Conservation (phyloP, 2,113 vertebrate genomes). For the Chaetodon trifascialis region DNA sequence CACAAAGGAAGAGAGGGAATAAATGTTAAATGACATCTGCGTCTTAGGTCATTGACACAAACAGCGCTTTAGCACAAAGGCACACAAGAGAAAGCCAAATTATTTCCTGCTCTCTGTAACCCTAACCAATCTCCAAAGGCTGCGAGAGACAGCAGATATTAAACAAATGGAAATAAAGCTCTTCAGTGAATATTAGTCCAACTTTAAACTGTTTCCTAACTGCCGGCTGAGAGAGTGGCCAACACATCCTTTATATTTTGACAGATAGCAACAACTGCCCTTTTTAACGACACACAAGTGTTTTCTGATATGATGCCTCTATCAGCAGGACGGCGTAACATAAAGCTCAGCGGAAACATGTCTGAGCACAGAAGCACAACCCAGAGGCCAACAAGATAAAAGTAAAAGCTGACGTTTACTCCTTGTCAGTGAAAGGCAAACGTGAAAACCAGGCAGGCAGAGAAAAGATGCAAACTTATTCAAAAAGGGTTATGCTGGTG, state of each 20-base stretch:
- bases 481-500: background rate
- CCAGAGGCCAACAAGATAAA: background rate
- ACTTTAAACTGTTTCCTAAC: background rate
- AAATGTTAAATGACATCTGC: conserved; percentile 61
- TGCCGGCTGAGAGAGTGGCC: background rate
- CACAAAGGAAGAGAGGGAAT: conserved; percentile 43
- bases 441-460: background rate
- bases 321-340: background rate
- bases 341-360: background rate
- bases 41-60: conserved; percentile 58
- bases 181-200: conserved; percentile 14
- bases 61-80: conserved; percentile 17
- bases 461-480: background rate
- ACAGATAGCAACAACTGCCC: background rate
- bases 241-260: background rate
- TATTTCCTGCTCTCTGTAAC: conserved; percentile 29
- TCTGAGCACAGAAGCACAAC: background rate
- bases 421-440: background rate
- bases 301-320: background rate
- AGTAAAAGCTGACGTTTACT: background rate
- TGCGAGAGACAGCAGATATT: conserved; percentile 40
- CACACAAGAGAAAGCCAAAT: conserved; percentile 40
- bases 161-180: conserved; percentile 36
- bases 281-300: background rate
- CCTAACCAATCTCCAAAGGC: background rate